Base-by-base conservation (phyloP, 2,113 vertebrate genomes). In the Saimiri boliviensis region DNA sequence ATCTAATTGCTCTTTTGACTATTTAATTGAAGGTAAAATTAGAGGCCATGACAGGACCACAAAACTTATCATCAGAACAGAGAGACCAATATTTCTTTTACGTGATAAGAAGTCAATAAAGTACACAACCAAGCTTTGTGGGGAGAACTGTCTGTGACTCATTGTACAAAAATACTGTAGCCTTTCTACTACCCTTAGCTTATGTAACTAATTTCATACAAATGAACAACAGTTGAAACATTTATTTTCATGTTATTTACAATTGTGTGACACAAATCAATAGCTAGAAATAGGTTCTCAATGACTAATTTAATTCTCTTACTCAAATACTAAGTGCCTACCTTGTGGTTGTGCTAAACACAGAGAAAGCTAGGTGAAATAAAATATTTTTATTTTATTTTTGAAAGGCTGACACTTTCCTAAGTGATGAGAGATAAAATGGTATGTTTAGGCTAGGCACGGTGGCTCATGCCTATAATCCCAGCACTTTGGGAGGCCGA, bases 21-120 rank as follows among this genome's bases (percentile, higher is more conserved):
- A 81, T 98, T 98, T 97, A 98, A 97, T 71, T 97, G 96, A 97
- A 97, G 79, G 30, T 49, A 96, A 97, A 95, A 60, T 91, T 92
- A 97, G 92, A 97, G 76, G 79, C 93, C 68, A 95, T 80, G 83
- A 58, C 21, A 77, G 93, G 83, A 95, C 6, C 27, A 95, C 86
- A 93, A 25, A 74, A 98, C 81, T 94, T 91, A 97, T 87, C 58
- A 94, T 63, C 35, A 56, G 27, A 92, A 19, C 35, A 49, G 19
- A 97, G 70, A 97, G 86, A 94, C 42, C 19, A 84, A 35, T 93
- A 94, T 94, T 83, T 95, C 76, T 93, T 89, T 76, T 84, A 32
- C 93, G 32, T 76, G 42, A 83, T 92, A 94, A 94, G 25, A 97
- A 92, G 5, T 93, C 4, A 77, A 80, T 90, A 92, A 86, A 86